Conservation (phyloP, 2,797 vertebrate genomes). For the Babyrousa celebensis region DNA sequence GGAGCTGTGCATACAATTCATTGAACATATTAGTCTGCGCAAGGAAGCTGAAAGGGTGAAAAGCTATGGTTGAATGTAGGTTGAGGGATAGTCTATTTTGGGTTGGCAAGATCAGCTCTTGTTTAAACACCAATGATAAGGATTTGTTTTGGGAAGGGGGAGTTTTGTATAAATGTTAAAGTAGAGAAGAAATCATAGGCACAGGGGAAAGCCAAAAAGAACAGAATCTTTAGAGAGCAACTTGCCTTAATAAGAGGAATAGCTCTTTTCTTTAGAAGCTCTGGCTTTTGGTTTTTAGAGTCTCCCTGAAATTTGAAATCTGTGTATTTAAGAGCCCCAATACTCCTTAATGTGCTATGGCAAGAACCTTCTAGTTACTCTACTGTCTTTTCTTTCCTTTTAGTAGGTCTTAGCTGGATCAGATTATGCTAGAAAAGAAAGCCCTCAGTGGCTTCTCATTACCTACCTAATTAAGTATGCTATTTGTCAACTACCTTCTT, state of each 20-base stretch:
- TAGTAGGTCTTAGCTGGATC: background rate
- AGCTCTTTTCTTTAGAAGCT: conserved; percentile 11
- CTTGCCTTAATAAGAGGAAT: background rate
- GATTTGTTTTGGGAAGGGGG: background rate
- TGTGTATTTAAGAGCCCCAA: background rate
- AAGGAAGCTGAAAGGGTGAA: background rate
- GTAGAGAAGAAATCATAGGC: background rate
- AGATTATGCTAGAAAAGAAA: background rate
- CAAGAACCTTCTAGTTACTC: conserved; percentile 13
- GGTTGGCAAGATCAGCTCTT: background rate
- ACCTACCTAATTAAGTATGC: background rate
- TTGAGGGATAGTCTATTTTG: background rate
- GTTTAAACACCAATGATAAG: background rate
- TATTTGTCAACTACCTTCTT: conserved; percentile 1
- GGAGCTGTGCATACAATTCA: background rate
- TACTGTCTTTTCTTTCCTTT: background rate
- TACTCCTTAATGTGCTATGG: background rate
- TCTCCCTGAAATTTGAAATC: conserved; percentile 29
- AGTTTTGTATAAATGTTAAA: background rate
- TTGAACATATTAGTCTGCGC: background rate
- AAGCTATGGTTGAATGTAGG: background rate
- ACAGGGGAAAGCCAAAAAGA: background rate
- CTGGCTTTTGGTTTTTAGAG: background rate
- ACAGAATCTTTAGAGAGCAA: background rate
- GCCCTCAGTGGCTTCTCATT: conserved; percentile 8